A percentile compares a stretch with the other conserved stretches of the same genome.
Conservation (phyloP, 2,113 vertebrate genomes). For the Brienomyrus longianalis region DNA sequence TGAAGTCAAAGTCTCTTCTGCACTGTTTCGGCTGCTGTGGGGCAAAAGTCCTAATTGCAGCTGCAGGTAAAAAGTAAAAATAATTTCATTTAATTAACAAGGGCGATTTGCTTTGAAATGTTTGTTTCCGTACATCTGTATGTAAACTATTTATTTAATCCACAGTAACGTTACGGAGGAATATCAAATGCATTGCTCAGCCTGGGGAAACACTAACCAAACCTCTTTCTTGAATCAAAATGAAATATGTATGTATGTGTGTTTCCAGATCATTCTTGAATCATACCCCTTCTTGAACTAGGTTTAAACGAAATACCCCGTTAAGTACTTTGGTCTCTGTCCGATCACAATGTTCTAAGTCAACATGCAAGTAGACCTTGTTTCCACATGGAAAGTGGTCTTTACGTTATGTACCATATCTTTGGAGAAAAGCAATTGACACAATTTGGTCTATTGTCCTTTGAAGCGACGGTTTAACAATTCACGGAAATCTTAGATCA, state of each 20-base stretch:
- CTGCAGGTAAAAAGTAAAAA: conserved; percentile 57
- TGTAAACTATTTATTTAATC: background rate
- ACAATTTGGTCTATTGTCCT: no score
- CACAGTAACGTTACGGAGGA: background rate
- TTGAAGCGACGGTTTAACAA: background rate
- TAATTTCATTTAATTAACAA: background rate
- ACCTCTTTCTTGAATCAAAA: background rate
- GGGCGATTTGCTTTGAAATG: background rate
- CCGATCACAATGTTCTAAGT: background rate
- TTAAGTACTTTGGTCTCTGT: background rate
- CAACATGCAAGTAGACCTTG: background rate
- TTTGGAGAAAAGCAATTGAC: no score
- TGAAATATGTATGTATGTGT: background rate
- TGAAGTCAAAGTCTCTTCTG: conserved; percentile 63
- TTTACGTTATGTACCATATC: background rate
- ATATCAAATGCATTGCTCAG: background rate
- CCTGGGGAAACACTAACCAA: background rate
- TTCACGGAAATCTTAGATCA: background rate
- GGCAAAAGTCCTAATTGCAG: conserved; percentile 66
- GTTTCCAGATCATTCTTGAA: background rate
- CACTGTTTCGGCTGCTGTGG: conserved; percentile 66
- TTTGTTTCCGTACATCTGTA: background rate
- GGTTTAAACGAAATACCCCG: background rate
- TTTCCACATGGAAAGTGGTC: background rate
- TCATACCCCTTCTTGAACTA: background rate